A percentile compares a stretch with the other conserved stretches of the same genome.
Evolutionary conservation across 2,888 invertebrate species (phyloP).

Genomic region (Athripsodes cinereus): DNA sequence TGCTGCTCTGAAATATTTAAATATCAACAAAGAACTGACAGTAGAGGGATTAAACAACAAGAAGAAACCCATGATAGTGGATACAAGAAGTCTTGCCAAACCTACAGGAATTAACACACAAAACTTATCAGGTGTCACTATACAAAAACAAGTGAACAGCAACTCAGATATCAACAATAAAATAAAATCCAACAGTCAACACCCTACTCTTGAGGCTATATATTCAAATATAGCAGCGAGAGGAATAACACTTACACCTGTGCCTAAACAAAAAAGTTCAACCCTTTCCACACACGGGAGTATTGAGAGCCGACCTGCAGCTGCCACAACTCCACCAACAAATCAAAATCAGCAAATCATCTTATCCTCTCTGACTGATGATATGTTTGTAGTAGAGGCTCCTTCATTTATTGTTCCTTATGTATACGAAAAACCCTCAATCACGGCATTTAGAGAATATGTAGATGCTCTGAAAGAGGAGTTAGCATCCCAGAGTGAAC

Average conservation of each 20-base stretch:
- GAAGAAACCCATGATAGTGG: neutral
- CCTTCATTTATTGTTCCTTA: conserved; percentile 92
- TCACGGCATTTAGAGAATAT: conserved; percentile 69
- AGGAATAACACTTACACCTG: conserved; percentile 42
- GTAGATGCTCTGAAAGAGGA: conserved; percentile 42
- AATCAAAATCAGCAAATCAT: conserved; percentile 37
- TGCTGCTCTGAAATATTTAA: neutral
- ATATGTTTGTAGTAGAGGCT: conserved; percentile 89
- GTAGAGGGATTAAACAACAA: neutral
- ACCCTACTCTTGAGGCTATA: conserved; percentile 48
- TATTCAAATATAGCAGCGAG: conserved; percentile 50
- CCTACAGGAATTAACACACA: neutral
- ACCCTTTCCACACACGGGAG: conserved; percentile 31
- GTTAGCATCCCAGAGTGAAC: conserved; percentile 32
- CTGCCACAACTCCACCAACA: conserved; percentile 30
- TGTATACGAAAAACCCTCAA: conserved; percentile 85
- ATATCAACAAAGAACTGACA: neutral
- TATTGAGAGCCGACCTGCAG: conserved; percentile 34
- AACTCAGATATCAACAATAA: neutral
- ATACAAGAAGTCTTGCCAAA: neutral
- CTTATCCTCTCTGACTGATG: conserved; percentile 79
- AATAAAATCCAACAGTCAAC: neutral
- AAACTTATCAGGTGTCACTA: neutral
- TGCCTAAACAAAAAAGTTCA: conserved; percentile 32
- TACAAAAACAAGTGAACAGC: neutral